Base-by-base conservation (phyloP, 2,888 invertebrate species). In the Brachyptera risi region DNA sequence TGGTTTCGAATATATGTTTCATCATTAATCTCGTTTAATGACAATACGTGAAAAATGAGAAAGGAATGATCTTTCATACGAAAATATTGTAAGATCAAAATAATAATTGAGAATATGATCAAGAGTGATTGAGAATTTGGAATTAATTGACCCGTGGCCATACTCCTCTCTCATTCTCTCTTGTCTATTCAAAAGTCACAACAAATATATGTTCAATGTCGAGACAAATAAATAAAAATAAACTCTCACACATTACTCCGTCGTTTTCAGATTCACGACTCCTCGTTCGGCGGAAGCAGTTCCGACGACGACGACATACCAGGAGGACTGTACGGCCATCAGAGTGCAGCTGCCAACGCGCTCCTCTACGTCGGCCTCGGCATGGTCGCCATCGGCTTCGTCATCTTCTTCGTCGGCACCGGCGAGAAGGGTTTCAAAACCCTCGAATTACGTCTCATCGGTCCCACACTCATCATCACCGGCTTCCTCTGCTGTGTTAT, bases 371-470 rank as follows among this genome's bases (percentile, higher is more conserved):
- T 92, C 56, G 92, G 92, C 59, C 82, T 93, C 68, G 90, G 87
- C 68, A 88, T 87, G 23, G 85, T 91, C 64, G 89, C 92, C 23
- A 80, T 92, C 68, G 93, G 92, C 60, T 84, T 91, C 71, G 88
- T 92, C 69, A 90, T 92, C 70, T 90, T 90, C 74, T 92, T 92
- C 79, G 92, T 92, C 67, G 92, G 92, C 69, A 90, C 92, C 67
- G 92, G 92, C 71, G 92, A 92, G 79, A 91, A 92, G 78, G 83
- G 86, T 77, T 92, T 88, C 83, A 90, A 86, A 77, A 92, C 92
- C 67, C 84, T 89, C 66, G 92, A 91, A 73, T 79, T 93, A 69
- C 84, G 91, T 69, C 82, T 92, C 71, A 90, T 92, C 76, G 93
- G 93, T 65, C 92, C 92, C 65, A 87, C 90, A 65, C 82, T 89